phyloP scores from a whole-genome alignment of 2,113 vertebrate genomes.

The Erinaceus europaeus region DNA sequence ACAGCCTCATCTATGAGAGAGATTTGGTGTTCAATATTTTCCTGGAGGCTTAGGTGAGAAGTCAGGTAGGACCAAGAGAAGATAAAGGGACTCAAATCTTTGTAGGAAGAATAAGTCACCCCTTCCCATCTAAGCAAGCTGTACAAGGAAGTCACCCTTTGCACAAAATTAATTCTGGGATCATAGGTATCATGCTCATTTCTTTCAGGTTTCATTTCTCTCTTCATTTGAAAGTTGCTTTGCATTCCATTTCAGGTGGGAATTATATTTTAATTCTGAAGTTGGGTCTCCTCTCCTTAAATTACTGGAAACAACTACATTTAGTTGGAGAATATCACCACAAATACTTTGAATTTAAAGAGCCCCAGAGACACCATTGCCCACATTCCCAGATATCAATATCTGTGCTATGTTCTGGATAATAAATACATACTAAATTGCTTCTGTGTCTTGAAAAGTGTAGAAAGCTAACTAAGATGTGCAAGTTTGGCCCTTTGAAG shows the following conservation, averaged over 20 bases:
- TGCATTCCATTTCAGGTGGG: neutral
- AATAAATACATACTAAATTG: neutral
- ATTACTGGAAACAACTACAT: neutral
- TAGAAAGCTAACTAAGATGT: neutral
- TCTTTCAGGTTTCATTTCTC: neutral
- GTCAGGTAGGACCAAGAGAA: neutral
- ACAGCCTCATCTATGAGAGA: neutral
- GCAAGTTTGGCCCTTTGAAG: neutral
- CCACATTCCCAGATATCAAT: neutral
- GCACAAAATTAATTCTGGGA: neutral
- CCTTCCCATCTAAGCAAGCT: neutral
- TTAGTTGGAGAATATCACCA: neutral
- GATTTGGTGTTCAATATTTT: neutral
- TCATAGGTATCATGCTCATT: neutral
- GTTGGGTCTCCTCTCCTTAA: neutral
- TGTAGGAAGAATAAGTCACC: neutral
- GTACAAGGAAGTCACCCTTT: neutral
- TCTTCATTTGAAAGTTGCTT: constrained; percentile 20
- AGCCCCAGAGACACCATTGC: neutral
- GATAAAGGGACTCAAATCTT: neutral
- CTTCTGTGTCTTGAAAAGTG: neutral
- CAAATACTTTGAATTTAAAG: constrained; percentile 18
- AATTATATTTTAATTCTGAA: constrained; percentile 14
- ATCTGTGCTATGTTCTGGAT: neutral
- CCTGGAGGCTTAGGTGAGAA: neutral